Base-by-base conservation (phyloP, 1,140 invertebrate species). In the Ceratina japonica region DNA sequence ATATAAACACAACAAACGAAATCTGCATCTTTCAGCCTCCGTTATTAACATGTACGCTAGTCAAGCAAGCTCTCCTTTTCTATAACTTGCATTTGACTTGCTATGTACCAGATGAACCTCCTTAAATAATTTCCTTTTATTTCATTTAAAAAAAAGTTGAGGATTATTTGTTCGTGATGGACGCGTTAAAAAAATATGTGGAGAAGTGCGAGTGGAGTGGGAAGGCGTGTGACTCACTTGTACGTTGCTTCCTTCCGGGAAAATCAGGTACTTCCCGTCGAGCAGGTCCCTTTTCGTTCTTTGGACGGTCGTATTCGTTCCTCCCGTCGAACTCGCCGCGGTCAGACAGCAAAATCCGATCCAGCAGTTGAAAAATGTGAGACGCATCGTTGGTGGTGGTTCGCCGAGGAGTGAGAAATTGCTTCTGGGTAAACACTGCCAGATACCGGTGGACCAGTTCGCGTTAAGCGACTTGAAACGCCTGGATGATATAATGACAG, bases 201-300 rank as follows among this genome's bases (percentile, higher is more conserved):
- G 10, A 44, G 10, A 44, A 44, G 10, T 44, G 10, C 0, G 37
- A 7, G 10, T 44, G 3, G 10, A 27, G 62, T 54, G 13, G 52
- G 73, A 3, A 3, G 2, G 27, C 27, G 27, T 31, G 4, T 44
- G 3, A 76, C 89, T 87, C 58, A 93, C 92, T 87, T 92, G 91
- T 71, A 93, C 88, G 79, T 93, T 93, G 71, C 92, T 93, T 7
- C 92, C 92, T 81, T 92, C 86, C 0, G 92, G 92, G 79, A 92
- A 93, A 56, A 92, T 70, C 22, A 93, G 84, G 79, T 91, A 93
- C 51, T 88, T 88, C 22, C 65, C 49, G n/a, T 81, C 59, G 72
- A 86, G 73, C 64, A 44, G 10, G 37, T 88, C 88, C 66, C 90
- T 87, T 69, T 82, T 87, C 27, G 61, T 63, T 76, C 87, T 76